Evolutionary conservation across 2,888 invertebrate species (phyloP).

Genomic region (Dione vanillae): DNA sequence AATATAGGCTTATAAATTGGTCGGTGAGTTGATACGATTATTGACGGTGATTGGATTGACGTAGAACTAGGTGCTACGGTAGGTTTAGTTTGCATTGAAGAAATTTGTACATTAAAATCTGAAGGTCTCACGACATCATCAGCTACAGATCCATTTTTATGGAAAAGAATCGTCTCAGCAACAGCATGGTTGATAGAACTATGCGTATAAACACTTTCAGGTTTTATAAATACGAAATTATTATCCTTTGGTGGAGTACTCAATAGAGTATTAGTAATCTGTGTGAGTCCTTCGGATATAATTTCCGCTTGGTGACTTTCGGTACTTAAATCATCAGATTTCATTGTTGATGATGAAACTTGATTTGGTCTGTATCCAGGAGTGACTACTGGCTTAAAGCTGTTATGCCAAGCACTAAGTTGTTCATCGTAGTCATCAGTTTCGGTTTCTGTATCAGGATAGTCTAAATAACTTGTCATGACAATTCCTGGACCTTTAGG

Average conservation of each 20-base stretch:
- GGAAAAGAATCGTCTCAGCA: conserved; percentile 86
- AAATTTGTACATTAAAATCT: conserved; percentile 79
- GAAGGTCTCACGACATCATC: conserved; percentile 78
- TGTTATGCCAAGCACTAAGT: conserved; percentile 74
- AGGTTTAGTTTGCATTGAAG: conserved; percentile 79
- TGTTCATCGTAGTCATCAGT: conserved; percentile 72
- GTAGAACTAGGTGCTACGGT: conserved; percentile 65
- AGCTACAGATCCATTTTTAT: conserved; percentile 83
- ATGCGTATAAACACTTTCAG: conserved; percentile 71
- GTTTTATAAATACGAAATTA: conserved; percentile 63
- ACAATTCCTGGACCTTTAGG: conserved; percentile 80
- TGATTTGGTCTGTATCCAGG: conserved; percentile 73
- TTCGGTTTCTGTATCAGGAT: conserved; percentile 69
- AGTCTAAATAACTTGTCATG: conserved; percentile 78
- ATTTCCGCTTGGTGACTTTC: conserved; percentile 73
- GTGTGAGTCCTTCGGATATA: conserved; percentile 83
- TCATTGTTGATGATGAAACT: conserved; percentile 55
- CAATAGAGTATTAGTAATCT: conserved; percentile 82
- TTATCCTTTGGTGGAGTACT: conserved; percentile 76
- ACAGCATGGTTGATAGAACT: conserved; percentile 85
- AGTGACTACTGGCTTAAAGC: conserved; percentile 77
- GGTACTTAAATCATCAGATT: conserved; percentile 63
- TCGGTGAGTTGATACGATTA: conserved; percentile 72
- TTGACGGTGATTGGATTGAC: conserved; percentile 60
- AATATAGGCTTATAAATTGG: conserved; percentile 82